These are phyloP conservation scores for Metalampra italica DNA, from an alignment of 2,888 invertebrate species.

Conservation along the genomic window DNA sequence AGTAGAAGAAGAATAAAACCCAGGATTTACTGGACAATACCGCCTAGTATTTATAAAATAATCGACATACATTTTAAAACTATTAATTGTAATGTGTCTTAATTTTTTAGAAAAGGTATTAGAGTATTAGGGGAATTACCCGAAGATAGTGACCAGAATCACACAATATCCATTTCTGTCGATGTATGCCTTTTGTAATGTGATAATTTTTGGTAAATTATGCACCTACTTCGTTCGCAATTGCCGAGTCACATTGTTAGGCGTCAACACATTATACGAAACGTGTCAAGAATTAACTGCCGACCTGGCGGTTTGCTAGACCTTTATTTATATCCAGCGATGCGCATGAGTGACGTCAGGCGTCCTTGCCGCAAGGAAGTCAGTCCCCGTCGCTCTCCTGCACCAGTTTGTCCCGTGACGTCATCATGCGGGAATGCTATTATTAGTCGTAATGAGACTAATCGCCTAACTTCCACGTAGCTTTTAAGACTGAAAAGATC, in stretches of 20 bases:
- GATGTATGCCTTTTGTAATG: too few relatives aligned
- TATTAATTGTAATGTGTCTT: too few relatives aligned
- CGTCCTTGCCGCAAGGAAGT: slow-evolving; percentile 70
- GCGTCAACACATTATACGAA: slow-evolving; percentile 35
- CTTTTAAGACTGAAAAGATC: neutral
- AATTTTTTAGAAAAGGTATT: too few relatives aligned
- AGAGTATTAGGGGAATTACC: too few relatives aligned
- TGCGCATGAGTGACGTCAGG: slow-evolving; percentile 60
- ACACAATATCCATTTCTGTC: too few relatives aligned
- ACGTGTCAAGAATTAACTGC: slow-evolving; percentile 55
- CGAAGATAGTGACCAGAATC: too few relatives aligned
- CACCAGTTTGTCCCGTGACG: slow-evolving; percentile 66
- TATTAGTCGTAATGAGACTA: slow-evolving; percentile 47
- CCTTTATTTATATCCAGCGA: slow-evolving; percentile 53
- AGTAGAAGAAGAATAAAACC: too few relatives aligned
- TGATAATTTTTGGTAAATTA: too few relatives aligned
- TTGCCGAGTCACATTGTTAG: slow-evolving; percentile 37
- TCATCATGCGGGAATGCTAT: slow-evolving; percentile 48
- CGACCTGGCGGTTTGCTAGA: slow-evolving; percentile 30
- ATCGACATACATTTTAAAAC: too few relatives aligned
- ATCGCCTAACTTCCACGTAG: slow-evolving; percentile 7
- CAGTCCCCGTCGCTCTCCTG: slow-evolving; percentile 62
- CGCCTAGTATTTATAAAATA: too few relatives aligned
- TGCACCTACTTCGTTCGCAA: too few relatives aligned
- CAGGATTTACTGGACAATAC: too few relatives aligned